A percentile compares a stretch with the other conserved stretches of the same genome.
These are phyloP conservation scores for Onthophagus sagittarius DNA, from an alignment of 2,888 invertebrate species.

Conservation along the genomic window DNA sequence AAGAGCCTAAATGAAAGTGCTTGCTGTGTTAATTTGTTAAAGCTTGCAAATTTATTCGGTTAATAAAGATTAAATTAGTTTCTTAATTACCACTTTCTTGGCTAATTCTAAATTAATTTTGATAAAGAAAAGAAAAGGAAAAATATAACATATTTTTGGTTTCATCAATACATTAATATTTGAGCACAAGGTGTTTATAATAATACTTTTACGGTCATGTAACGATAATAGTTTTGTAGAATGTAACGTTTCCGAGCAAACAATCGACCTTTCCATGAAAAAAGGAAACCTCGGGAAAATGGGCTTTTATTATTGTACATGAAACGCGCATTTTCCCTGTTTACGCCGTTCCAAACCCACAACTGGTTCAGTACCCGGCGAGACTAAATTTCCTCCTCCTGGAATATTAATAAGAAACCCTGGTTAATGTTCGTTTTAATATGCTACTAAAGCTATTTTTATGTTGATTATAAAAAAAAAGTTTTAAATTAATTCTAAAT, in stretches of 20 bases:
- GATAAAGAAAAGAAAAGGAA: too few relatives aligned
- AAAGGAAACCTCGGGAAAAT: not conserved
- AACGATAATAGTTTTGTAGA: not conserved
- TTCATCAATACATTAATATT: too few relatives aligned
- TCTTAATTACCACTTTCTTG: too few relatives aligned
- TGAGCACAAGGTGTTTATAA: too few relatives aligned
- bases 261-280: not conserved
- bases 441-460: not conserved
- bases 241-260: not conserved
- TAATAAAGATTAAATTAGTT: not conserved
- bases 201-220: not conserved
- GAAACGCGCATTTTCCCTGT: not conserved
- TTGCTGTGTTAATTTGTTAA: not conserved
- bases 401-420: not conserved
- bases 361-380: not conserved
- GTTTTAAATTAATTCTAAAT: too few relatives aligned
- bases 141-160: too few relatives aligned
- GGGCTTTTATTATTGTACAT: not conserved
- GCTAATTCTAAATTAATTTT: too few relatives aligned
- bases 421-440: not conserved
- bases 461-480: not conserved
- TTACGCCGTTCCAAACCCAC: not conserved
- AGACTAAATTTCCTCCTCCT: not conserved
- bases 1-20: not conserved
- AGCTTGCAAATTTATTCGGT: not conserved